Percentiles rank a stretch among this genome's conserved stretches.
Evolutionary conservation across 2,113 vertebrate genomes (phyloP).

Genomic region (Pycnonotus jocosus): DNA sequence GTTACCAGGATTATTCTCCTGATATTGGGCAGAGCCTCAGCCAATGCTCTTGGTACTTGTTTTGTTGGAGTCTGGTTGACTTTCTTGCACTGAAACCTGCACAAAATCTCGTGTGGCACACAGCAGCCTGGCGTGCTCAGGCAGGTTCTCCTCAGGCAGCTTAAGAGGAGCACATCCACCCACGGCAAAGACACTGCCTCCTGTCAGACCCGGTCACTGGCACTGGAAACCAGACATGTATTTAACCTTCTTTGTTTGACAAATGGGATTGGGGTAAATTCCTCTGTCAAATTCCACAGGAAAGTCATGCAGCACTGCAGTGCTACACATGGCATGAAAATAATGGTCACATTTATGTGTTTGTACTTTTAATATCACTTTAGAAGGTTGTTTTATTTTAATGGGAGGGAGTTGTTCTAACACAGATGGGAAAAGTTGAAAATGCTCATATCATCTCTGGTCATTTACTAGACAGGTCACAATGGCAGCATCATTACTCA

Average conservation of each 20-base stretch:
- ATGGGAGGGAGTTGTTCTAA: neutral
- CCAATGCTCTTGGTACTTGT: neutral
- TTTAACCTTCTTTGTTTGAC: neutral
- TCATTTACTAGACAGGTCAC: neutral
- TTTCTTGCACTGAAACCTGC: neutral
- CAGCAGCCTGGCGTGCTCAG: neutral
- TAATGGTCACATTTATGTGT: neutral
- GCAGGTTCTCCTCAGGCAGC: neutral
- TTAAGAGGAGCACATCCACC: neutral
- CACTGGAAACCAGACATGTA: neutral
- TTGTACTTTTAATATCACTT: neutral
- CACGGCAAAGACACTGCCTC: neutral
- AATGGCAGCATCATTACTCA: neutral
- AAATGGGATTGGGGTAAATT: neutral
- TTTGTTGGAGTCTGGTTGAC: neutral
- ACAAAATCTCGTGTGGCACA: neutral
- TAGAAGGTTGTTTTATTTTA: neutral
- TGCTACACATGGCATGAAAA: neutral
- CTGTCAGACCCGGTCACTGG: neutral
- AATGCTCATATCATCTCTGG: neutral
- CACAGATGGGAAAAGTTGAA: neutral
- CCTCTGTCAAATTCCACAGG: neutral
- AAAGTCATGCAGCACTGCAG: neutral
- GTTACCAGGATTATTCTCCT: neutral
- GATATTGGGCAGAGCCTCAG: neutral